These are phyloP conservation scores for Aethes cnicana DNA, from an alignment of 2,888 invertebrate genomes.

Conservation along the genomic window DNA sequence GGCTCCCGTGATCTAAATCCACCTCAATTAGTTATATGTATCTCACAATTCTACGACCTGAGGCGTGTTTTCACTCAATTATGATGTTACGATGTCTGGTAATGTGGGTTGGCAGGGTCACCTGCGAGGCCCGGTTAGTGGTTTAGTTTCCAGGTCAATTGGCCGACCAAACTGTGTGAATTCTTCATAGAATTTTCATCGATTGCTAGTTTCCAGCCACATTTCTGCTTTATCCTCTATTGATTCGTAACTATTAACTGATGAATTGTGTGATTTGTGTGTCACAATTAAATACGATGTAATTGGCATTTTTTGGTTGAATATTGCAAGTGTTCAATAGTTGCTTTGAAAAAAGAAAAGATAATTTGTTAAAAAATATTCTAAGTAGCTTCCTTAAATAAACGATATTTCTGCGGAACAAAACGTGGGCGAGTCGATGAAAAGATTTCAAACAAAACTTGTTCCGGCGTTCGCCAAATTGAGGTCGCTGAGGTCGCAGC, in stretches of 20 bases:
- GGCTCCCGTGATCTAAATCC: conserved; percentile 8
- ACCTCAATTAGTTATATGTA: neutral
- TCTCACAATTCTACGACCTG: neutral
- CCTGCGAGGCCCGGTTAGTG: conserved; percentile 7
- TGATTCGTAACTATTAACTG: too few species aligned
- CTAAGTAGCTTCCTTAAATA: too few species aligned
- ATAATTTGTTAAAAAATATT: too few species aligned
- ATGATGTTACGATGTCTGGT: conserved; percentile 13
- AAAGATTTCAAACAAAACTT: conserved; percentile 36
- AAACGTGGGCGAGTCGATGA: conserved; percentile 31
- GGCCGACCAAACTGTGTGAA: conserved; percentile 13
- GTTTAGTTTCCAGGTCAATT: conserved; percentile 27
- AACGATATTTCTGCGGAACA: conserved; percentile 20
- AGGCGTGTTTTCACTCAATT: conserved; percentile 5
- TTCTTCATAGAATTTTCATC: too few species aligned
- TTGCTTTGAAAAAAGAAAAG: too few species aligned
- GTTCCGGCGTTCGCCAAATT: conserved; percentile 44
- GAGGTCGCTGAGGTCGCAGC: conserved; percentile 42
- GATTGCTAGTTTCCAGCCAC: too few species aligned
- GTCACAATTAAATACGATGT: too few species aligned
- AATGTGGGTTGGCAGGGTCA: conserved; percentile 6
- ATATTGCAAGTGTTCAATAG: too few species aligned
- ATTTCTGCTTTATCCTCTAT: too few species aligned
- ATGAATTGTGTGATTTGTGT: too few species aligned
- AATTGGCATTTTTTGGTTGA: too few species aligned